These are phyloP conservation scores for Nomada lathburiana DNA, from an alignment of 2,888 invertebrate species.

Conservation along the genomic window DNA sequence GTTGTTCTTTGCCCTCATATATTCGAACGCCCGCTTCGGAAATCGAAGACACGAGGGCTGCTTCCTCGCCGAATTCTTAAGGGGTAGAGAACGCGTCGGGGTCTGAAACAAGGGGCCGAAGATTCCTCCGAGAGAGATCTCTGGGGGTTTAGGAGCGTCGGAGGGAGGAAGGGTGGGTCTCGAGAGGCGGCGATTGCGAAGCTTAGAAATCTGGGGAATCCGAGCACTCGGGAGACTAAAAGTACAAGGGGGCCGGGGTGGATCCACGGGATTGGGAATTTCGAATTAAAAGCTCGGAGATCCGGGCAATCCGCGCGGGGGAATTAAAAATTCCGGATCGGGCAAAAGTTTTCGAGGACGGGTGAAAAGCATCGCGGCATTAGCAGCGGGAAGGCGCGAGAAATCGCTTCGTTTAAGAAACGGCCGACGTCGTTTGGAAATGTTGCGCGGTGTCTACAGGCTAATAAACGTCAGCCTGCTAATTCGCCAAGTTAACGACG, in stretches of 20 bases:
- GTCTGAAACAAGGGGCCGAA: background rate
- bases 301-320: background rate
- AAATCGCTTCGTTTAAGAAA: constrained; percentile 32
- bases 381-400: constrained; percentile 8
- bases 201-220: constrained; percentile 6
- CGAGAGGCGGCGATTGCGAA: constrained; percentile 6
- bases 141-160: background rate
- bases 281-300: too few relatives aligned
- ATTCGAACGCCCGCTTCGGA: background rate
- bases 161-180: background rate
- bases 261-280: too few relatives aligned
- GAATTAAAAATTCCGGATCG: background rate
- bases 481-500: constrained; percentile 65
- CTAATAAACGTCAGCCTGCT: constrained; percentile 67
- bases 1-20: background rate
- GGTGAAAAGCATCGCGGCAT: background rate
- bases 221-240: background rate
- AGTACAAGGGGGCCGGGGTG: too few relatives aligned
- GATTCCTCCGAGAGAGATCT: constrained; percentile 5
- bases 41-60: background rate
- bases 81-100: background rate
- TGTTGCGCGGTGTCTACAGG: constrained; percentile 41
- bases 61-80: background rate
- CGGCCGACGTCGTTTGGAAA: constrained; percentile 1
- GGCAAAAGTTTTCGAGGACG: background rate